Percentiles rank a stretch among this genome's conserved stretches.
These are phyloP conservation scores for Antedon mediterranea DNA, from an alignment of 53 echinoderm and acorn worm genomes.

Conservation along the genomic window DNA sequence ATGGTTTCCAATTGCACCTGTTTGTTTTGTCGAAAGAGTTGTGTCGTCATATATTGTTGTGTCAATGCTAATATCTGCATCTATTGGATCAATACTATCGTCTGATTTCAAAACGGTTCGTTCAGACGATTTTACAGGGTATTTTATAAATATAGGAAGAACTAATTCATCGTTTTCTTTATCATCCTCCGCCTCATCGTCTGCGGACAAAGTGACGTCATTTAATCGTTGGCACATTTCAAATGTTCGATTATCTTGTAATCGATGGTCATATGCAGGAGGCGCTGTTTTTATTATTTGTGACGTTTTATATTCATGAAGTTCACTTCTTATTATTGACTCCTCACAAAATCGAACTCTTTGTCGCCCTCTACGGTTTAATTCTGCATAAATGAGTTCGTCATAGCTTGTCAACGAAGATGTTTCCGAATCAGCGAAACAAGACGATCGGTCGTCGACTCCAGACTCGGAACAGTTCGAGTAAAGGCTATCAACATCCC, in stretches of 20 bases:
- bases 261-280: background rate
- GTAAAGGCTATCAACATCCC: background rate
- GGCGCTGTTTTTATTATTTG: background rate
- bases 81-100: background rate
- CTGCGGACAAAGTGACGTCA: background rate
- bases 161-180: background rate
- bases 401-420: background rate
- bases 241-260: background rate
- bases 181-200: background rate
- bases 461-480: background rate
- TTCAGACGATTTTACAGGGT: background rate
- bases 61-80: background rate
- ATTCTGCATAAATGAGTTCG: background rate
- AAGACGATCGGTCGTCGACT: background rate
- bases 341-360: background rate
- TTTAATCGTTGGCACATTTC: background rate
- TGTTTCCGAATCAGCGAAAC: background rate
- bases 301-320: background rate
- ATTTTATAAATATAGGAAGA: background rate
- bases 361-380: background rate
- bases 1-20: background rate
- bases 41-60: background rate
- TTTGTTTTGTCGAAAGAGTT: background rate
- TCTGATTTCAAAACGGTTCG: background rate
- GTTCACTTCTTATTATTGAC: background rate